Evolutionary conservation across 2,888 invertebrate species (phyloP), one percentile per base, ranked within the genome.

Genomic region (Sminthurides aquaticus): DNA sequence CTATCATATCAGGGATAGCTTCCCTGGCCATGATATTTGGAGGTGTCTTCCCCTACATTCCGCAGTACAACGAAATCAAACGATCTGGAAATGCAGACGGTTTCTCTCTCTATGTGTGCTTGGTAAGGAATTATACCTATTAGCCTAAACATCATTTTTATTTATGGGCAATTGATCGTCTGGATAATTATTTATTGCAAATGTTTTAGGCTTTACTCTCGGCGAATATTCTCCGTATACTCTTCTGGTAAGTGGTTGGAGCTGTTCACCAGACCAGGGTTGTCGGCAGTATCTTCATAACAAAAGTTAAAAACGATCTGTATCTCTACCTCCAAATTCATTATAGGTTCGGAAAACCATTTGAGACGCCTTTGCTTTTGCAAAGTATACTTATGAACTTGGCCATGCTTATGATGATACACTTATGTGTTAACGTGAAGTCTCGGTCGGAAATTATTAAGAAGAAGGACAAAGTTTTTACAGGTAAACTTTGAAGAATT

Each of bases 331-430:
- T 49, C 20, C 22, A 25, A 18, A 58, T 69, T 75, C 70, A 68
- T 83, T 84, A 54, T 80, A 99, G 98, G 98, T 98, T 99, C 85
- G 98, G 98, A 71, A 95, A 92, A 81, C 89, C 88, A 74, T 99
- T 92, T 83, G 98, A 99, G 82, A 82, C 90, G 77, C 97, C 98
- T 65, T 82, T 99, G 71, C 84, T 99, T 74, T 84, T 93, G 68
- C 99, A 99, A 82, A 98, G 97, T 81, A 85, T 98, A 77, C 86
- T 99, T 65, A 99, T 99, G 99, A 96, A 92, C 77, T 78, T 90
- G 65, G 90, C 93, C 72, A 99, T 99, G 99, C 86, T 96, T 80
- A 83, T 87, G 64, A 91, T 98, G 91, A 89, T 97, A 71, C 90
- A 93, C 79, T 82, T 97, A 58, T 97, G 96, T 83, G 90, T 96